Percentiles rank a stretch among this genome's conserved stretches.
These are phyloP conservation scores for Myiozetetes cayanensis DNA, from an alignment of 2,113 vertebrate species.

Conservation along the genomic window DNA sequence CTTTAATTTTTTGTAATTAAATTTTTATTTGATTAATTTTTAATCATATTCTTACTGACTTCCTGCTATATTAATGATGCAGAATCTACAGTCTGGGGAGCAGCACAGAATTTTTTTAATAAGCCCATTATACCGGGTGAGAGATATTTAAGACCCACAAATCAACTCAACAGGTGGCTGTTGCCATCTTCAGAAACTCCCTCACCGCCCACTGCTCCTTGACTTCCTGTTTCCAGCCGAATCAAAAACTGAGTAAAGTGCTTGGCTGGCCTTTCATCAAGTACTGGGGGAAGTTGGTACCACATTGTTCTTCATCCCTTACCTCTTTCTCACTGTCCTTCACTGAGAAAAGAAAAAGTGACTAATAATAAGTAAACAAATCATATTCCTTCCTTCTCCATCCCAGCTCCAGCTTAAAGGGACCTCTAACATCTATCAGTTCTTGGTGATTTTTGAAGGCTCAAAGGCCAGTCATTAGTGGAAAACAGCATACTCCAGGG, in stretches of 20 bases:
- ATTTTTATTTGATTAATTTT: not conserved
- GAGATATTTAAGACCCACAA: not conserved
- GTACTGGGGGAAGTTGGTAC: not conserved
- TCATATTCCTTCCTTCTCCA: not conserved
- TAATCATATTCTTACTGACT: not conserved
- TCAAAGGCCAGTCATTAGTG: not conserved
- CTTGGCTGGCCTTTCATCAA: not conserved
- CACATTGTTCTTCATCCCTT: not conserved
- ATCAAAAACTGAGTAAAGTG: not conserved
- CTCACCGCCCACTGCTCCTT: not conserved
- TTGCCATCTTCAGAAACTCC: not conserved
- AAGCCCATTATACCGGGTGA: not conserved
- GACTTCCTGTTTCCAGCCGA: not conserved
- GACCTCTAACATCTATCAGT: not conserved
- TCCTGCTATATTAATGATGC: not conserved
- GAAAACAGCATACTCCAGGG: not conserved
- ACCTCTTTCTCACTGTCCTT: not conserved
- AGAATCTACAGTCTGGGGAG: not conserved
- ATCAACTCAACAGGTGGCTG: not conserved
- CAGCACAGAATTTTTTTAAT: not conserved
- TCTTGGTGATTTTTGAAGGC: not conserved
- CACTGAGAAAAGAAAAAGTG: not conserved
- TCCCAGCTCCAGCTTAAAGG: not conserved
- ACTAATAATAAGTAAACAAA: not conserved
- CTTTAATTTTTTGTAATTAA: not conserved